These are phyloP conservation scores for Limnephilus lunatus DNA, from an alignment of 2,888 invertebrate genomes.

Conservation along the genomic window DNA sequence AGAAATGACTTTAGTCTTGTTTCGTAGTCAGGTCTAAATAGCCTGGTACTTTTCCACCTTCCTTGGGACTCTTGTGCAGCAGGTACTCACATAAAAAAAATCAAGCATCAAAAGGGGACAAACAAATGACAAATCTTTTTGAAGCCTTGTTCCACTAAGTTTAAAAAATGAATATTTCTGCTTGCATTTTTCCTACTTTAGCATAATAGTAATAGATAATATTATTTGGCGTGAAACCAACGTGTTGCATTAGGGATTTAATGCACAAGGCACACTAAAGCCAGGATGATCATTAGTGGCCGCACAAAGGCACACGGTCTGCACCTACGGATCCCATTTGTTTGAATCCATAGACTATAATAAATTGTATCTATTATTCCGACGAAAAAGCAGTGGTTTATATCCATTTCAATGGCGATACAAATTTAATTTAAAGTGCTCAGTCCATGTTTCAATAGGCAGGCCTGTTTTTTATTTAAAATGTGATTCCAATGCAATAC, in stretches of 20 bases:
- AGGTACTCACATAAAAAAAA: too few relatives aligned
- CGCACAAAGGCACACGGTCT: neutral
- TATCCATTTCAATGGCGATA: neutral
- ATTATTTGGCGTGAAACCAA: neutral
- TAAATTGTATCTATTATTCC: neutral
- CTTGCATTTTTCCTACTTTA: neutral
- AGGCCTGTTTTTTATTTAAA: neutral
- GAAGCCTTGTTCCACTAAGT: neutral
- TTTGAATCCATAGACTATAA: neutral
- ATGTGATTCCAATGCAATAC: neutral
- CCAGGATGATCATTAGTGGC: neutral
- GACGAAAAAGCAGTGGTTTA: neutral
- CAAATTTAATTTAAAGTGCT: neutral
- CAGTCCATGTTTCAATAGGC: neutral
- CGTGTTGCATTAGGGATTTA: neutral
- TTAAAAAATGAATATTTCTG: neutral
- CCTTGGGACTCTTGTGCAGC: too few relatives aligned
- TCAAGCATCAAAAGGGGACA: too few relatives aligned
- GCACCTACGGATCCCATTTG: neutral
- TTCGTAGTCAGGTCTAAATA: too few relatives aligned
- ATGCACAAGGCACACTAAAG: constrained; percentile 2
- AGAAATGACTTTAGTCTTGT: too few relatives aligned
- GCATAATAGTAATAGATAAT: neutral
- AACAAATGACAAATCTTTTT: neutral
- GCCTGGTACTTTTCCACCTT: too few relatives aligned